These are phyloP conservation scores for Phylloscopus whistleri DNA, from an alignment of 2,113 vertebrate species.

Conservation along the genomic window DNA sequence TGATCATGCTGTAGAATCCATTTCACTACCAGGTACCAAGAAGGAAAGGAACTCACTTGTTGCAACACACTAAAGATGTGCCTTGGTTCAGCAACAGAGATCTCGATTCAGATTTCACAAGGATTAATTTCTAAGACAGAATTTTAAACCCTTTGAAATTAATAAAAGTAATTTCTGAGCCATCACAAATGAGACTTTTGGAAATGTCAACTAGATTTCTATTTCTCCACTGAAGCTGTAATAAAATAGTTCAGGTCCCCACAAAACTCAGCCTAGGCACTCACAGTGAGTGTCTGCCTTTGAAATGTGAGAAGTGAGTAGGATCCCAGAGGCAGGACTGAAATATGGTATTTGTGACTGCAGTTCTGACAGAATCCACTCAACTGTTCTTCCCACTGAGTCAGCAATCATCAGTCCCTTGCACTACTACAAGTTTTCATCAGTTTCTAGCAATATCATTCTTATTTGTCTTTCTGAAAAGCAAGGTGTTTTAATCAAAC, in stretches of 20 bases:
- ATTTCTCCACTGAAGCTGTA: background rate
- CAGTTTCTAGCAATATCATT: background rate
- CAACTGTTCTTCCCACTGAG: background rate
- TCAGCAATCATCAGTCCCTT: background rate
- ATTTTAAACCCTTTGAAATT: background rate
- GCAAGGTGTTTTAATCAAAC: background rate
- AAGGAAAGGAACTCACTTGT: background rate
- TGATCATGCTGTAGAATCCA: background rate
- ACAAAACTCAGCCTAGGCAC: background rate
- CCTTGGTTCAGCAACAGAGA: background rate
- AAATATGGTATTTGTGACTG: background rate
- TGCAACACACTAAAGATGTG: background rate
- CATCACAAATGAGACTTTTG: background rate
- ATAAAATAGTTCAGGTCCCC: background rate
- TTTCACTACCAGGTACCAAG: background rate
- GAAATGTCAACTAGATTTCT: background rate
- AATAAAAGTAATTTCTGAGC: background rate
- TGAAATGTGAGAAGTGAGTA: background rate
- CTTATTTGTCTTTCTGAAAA: background rate
- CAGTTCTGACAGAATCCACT: background rate
- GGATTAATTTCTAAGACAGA: background rate
- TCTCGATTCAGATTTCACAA: background rate
- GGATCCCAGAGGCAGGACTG: background rate
- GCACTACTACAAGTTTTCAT: background rate
- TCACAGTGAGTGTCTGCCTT: fast-evolving